Percentiles rank a stretch among this genome's conserved stretches.
Evolutionary conservation across 37 sponge, comb jelly and placozoan species (phyloP).

Genomic region (Tethya wilhelma): DNA sequence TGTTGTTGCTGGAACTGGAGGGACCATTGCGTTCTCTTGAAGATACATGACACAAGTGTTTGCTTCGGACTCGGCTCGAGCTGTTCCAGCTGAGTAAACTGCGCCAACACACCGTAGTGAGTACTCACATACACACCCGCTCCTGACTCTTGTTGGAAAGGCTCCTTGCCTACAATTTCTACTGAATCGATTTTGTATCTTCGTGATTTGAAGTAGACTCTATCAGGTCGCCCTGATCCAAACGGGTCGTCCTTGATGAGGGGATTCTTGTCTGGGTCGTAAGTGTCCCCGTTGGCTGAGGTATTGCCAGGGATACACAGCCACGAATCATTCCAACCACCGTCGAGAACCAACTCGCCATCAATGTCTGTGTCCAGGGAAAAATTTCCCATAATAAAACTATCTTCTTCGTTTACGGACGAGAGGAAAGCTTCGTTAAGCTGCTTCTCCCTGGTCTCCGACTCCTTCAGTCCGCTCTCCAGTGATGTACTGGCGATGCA

Average conservation of each 20-base stretch:
- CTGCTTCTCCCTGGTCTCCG: conserved; percentile 59
- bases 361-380: conserved; percentile 41
- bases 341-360: conserved; percentile 44
- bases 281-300: conserved; percentile 44
- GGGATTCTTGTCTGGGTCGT: conserved; percentile 56
- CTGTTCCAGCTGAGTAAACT: conserved; percentile 39
- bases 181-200: conserved; percentile 66
- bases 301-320: conserved; percentile 28
- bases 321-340: conserved; percentile 81
- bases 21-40: conserved; percentile 32
- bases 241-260: conserved; percentile 50
- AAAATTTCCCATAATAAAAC: conserved; percentile 62
- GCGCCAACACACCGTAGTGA: conserved; percentile 63
- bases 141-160: background rate
- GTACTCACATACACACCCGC: conserved; percentile 33
- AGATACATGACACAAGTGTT: background rate
- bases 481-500: conserved; percentile 52
- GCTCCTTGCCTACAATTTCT: conserved; percentile 60
- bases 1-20: conserved; percentile 7
- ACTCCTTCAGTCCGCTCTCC: conserved; percentile 26
- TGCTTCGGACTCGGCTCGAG: background rate
- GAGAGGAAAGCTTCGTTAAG: conserved; percentile 56
- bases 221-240: conserved; percentile 59
- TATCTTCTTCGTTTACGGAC: conserved; percentile 43
- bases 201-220: conserved; percentile 48